These are phyloP conservation scores for Nasonia oneida DNA, from an alignment of 2,888 invertebrate genomes.

Conservation along the genomic window DNA sequence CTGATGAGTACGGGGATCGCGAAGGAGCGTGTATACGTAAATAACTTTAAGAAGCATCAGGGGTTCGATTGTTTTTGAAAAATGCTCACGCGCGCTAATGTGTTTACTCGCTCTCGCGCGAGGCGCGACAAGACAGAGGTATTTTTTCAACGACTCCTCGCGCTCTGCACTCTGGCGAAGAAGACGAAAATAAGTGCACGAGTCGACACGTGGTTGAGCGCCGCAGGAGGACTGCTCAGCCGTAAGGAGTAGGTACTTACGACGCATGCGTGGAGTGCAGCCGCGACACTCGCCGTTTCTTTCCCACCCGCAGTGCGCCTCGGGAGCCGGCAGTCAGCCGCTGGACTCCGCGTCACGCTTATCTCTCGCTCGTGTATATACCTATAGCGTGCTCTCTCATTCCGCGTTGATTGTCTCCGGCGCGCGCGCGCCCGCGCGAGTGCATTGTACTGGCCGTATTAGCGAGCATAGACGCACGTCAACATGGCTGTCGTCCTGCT, in stretches of 20 bases:
- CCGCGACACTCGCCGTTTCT: background rate
- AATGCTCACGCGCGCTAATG: background rate
- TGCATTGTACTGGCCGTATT: background rate
- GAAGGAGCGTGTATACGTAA: too few relatives aligned
- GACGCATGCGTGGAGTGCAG: constrained; percentile 74
- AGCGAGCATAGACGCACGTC: background rate
- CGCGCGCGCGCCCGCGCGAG: constrained; percentile 13
- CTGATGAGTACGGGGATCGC: too few relatives aligned
- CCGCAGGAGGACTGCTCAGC: background rate
- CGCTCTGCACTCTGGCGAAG: background rate
- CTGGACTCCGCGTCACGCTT: constrained; percentile 69
- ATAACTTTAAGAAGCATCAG: too few relatives aligned
- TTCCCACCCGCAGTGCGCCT: constrained; percentile 57
- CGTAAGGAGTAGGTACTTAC: background rate
- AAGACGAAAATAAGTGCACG: background rate
- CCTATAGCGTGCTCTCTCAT: background rate
- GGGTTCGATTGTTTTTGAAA: background rate
- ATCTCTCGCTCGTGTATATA: background rate
- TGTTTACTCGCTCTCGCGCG: background rate
- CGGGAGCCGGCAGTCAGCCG: constrained; percentile 75
- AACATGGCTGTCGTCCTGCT: constrained; percentile 9
- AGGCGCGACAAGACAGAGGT: background rate
- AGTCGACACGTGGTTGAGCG: background rate
- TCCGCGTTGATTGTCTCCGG: background rate
- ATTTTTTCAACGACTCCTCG: background rate